Percentiles rank a stretch among this genome's conserved stretches.
phyloP scores from a whole-genome alignment of 2,888 invertebrate species.

The Xylocampa areola region DNA sequence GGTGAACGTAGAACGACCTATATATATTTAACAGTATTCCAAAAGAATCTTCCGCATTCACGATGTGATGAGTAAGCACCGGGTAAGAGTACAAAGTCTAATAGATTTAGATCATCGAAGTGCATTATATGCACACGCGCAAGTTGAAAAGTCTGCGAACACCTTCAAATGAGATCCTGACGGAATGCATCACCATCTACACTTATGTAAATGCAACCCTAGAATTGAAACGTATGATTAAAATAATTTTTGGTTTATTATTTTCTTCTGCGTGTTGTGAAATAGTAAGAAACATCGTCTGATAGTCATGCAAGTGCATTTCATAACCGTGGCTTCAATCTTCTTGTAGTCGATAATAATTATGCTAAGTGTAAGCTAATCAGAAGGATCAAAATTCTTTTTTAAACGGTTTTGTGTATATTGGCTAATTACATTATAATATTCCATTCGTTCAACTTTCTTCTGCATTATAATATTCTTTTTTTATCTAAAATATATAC shows the following conservation, averaged over 20 bases:
- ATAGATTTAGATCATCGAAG: conserved; percentile 3
- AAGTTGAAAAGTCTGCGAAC: conserved; percentile 10
- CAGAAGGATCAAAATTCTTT: neutral
- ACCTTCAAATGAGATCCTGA: conserved; percentile 38
- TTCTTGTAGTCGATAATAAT: neutral
- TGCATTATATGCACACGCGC: too few species aligned
- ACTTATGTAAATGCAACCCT: conserved; percentile 23
- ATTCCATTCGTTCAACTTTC: neutral
- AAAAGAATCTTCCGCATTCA: neutral
- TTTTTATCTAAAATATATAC: too few species aligned
- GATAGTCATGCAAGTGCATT: conserved; percentile 1
- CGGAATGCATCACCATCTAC: conserved; percentile 22
- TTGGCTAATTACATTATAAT: neutral
- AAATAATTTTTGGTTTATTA: conserved; percentile 4
- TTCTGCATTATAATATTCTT: neutral
- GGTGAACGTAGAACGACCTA: neutral
- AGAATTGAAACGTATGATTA: neutral
- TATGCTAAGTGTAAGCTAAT: neutral
- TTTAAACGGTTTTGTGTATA: too few species aligned
- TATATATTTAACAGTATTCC: neutral
- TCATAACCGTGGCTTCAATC: conserved; percentile 7
- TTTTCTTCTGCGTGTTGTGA: conserved; percentile 3
- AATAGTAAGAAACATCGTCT: conserved; percentile 4
- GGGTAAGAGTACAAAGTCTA: neutral
- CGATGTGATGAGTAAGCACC: neutral